Evolutionary conservation across 2,888 invertebrate species (phyloP).

Genomic region (Mythimna ferrago): DNA sequence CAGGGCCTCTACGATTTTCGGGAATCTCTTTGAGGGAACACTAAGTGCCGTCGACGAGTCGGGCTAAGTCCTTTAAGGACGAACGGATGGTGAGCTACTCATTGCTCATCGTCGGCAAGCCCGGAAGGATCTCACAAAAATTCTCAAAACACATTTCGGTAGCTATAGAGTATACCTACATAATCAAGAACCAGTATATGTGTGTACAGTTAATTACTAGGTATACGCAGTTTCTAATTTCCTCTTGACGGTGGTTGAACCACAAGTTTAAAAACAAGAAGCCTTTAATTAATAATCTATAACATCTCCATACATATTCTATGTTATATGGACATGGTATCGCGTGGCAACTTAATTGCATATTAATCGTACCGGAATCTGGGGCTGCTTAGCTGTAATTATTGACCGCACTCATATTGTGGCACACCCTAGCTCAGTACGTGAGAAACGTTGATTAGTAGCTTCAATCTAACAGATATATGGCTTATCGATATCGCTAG

Average conservation of each 20-base stretch:
- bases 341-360: slow-evolving; percentile 77
- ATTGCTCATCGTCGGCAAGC: too few relatives aligned
- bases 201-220: slow-evolving; percentile 2
- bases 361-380: slow-evolving; percentile 76
- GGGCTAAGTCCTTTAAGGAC: too few relatives aligned
- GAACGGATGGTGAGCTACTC: too few relatives aligned
- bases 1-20: too few relatives aligned
- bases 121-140: background rate
- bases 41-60: too few relatives aligned
- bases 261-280: slow-evolving; percentile 53
- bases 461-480: slow-evolving; percentile 65
- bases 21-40: too few relatives aligned
- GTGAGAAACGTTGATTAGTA: slow-evolving; percentile 64
- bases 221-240: slow-evolving; percentile 26
- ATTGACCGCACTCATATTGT: slow-evolving; percentile 70
- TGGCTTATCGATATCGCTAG: slow-evolving; percentile 53
- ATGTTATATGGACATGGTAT: slow-evolving; percentile 58
- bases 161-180: too few relatives aligned
- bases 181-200: background rate
- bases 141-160: background rate
- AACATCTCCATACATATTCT: slow-evolving; percentile 64
- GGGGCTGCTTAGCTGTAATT: slow-evolving; percentile 76
- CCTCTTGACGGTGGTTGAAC: slow-evolving; percentile 27
- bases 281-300: slow-evolving; percentile 64
- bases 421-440: slow-evolving; percentile 64